Evolutionary conservation across 2,113 vertebrate genomes (phyloP).

Genomic region (Stomatorhinus ivindoensis): DNA sequence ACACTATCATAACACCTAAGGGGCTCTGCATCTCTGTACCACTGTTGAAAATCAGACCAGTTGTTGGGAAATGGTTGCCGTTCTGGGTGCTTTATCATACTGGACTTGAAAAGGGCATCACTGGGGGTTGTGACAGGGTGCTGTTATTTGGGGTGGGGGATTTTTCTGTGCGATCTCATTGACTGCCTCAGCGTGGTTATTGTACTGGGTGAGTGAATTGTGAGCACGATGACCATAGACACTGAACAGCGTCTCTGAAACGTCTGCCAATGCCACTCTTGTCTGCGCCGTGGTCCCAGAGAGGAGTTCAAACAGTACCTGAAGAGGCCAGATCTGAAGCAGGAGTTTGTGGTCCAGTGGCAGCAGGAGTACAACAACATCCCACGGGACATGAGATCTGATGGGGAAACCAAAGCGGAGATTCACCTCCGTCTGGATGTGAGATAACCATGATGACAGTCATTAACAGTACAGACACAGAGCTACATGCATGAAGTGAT

Average conservation of each 20-base stretch:
- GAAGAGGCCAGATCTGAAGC: conserved; percentile 72
- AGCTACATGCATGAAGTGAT: background rate
- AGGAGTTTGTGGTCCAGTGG: conserved; percentile 79
- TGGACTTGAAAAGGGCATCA: background rate
- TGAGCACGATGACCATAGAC: background rate
- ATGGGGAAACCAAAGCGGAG: conserved; percentile 82
- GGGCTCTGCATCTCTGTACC: background rate
- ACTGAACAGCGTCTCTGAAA: background rate
- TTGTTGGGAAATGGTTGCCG: background rate
- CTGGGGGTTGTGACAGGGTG: background rate
- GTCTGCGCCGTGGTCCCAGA: conserved; percentile 47
- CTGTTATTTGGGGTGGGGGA: background rate
- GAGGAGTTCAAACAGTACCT: conserved; percentile 70
- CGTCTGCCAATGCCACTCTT: background rate
- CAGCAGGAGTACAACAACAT: conserved; percentile 78
- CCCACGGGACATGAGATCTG: conserved; percentile 70
- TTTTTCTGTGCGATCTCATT: background rate
- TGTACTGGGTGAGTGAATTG: background rate
- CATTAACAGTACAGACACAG: background rate
- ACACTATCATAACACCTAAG: background rate
- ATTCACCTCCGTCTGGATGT: conserved; percentile 81
- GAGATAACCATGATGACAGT: conserved; percentile 36
- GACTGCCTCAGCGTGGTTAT: background rate
- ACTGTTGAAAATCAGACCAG: background rate
- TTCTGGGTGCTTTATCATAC: background rate